Evolutionary conservation across 2,113 vertebrate genomes (phyloP), one percentile per base, ranked within the genome.

Genomic region (Smithornis capensis): DNA sequence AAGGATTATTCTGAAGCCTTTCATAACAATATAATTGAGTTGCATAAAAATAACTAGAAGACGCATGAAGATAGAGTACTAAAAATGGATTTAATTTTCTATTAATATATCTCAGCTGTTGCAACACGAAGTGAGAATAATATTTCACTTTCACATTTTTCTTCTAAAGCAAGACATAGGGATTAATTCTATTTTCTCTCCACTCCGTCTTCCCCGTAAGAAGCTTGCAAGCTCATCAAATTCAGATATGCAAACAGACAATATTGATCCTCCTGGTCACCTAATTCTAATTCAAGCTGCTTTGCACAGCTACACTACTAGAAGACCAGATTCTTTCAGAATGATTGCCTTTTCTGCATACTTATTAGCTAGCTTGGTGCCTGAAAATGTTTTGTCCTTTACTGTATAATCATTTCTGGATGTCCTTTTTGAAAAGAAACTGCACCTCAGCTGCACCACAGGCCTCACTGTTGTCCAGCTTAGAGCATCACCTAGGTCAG

Each of bases 201-300:
- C 21, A 23, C 22, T 81, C 40, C 21, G 4, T 65, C 24, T 35
- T 80, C 15, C 19, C 44, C 49, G 7, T 78, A 75, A 90, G 76
- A 78, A 90, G 60, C 37, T 95, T 94, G 64, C 87, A 93, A 69
- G 44, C 40, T 96, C 80, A 93, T 94, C 88, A 90, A 68, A 93
- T 96, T 93, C 83, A 90, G 85, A 75, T 84, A 87, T 82, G 80
- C 76, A 90, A 94, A 77, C 70, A 96, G 83, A 96, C 60, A 87
- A 92, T 96, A 94, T 73, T 2, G 6, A 84, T 92, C 79, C 88
- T 96, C 44, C 53, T 1, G 18, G 79, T 80, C 68, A 92, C 68
- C 71, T 96, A 81, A 92, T 96, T 97, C 80, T 93, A 90, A 95
- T 97, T 96, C 94, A 93, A 89, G 53, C n/a, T 69, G 77, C 28